Conservation (phyloP, 2,888 invertebrate species). For the Imbricaverruca yamaguchii region DNA sequence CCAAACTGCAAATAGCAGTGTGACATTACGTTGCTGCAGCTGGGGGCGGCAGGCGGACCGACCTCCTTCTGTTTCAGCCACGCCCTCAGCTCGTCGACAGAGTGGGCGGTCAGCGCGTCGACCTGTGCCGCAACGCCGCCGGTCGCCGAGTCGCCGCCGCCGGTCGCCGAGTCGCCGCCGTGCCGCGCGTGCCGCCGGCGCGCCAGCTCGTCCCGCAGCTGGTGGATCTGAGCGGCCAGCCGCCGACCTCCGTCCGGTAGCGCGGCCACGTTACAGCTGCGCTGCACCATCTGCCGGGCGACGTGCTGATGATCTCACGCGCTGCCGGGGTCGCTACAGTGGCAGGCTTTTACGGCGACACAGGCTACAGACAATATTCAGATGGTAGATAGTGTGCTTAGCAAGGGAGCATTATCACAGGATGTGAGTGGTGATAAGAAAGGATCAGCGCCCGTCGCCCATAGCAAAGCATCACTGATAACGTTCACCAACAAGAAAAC, state of each 20-base stretch:
- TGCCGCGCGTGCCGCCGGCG: background rate
- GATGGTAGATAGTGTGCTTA: constrained; percentile 64
- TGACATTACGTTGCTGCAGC: too few species aligned
- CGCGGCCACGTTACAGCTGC: constrained; percentile 21
- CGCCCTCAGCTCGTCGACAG: constrained; percentile 40
- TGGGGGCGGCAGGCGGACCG: constrained; percentile 69
- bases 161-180: background rate
- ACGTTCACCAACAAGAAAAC: too few species aligned
- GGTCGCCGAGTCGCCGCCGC: background rate
- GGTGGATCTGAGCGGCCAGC: constrained; percentile 20
- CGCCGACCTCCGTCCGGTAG: constrained; percentile 28
- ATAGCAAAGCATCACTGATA: too few species aligned
- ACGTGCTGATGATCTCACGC: background rate
- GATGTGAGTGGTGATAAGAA: too few species aligned
- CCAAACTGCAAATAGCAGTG: too few species aligned
- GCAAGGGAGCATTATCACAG: too few species aligned
- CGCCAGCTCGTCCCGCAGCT: constrained; percentile 25
- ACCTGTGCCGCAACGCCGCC: background rate
- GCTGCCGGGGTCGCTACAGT: background rate
- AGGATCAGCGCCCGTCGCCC: too few species aligned
- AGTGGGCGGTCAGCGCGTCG: background rate
- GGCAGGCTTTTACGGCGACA: too few species aligned
- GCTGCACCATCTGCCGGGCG: constrained; percentile 21
- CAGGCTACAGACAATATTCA: too few species aligned
- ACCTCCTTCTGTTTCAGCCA: constrained; percentile 87